Evolutionary conservation across 1,140 invertebrate species (phyloP).

Genomic region (Notospermus geniculatus): DNA sequence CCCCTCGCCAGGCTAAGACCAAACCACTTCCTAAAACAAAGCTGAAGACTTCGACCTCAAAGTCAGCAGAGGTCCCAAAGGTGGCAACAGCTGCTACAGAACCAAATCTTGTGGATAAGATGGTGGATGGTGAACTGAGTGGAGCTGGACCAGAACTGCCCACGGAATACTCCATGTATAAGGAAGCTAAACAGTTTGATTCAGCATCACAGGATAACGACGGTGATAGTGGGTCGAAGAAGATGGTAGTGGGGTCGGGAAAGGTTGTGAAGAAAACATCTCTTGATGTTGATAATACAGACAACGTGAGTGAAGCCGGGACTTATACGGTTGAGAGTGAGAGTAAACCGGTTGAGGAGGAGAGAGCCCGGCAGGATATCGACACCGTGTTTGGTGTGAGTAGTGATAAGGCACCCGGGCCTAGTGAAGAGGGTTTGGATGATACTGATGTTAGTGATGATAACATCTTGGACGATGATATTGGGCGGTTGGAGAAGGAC

Average conservation of each 20-base stretch:
- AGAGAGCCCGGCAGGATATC: conserved; percentile 82
- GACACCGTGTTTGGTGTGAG: conserved; percentile 71
- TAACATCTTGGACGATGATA: conserved; percentile 27
- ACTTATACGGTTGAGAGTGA: conserved; percentile 76
- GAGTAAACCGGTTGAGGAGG: conserved; percentile 79
- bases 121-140: conserved; percentile 31
- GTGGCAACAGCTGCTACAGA: conserved; percentile 13
- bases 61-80: too few species aligned
- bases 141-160: conserved; percentile 21
- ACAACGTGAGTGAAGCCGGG: conserved; percentile 75
- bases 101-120: conserved; percentile 41
- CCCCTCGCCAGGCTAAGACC: too few species aligned
- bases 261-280: too few species aligned
- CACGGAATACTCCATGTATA: conserved; percentile 38
- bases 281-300: conserved; percentile 51
- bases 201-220: conserved; percentile 10
- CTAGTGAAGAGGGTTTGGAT: conserved; percentile 18
- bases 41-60: too few species aligned
- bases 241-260: too few species aligned
- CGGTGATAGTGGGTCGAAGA: neutral
- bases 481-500: conserved; percentile 23
- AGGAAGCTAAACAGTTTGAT: conserved; percentile 36
- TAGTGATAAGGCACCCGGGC: conserved; percentile 18
- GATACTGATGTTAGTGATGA: conserved; percentile 14
- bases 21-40: too few species aligned